Evolutionary conservation across 2,797 vertebrate species (phyloP), one percentile per base, ranked within the genome.

Genomic region (Thunnus albacares): DNA sequence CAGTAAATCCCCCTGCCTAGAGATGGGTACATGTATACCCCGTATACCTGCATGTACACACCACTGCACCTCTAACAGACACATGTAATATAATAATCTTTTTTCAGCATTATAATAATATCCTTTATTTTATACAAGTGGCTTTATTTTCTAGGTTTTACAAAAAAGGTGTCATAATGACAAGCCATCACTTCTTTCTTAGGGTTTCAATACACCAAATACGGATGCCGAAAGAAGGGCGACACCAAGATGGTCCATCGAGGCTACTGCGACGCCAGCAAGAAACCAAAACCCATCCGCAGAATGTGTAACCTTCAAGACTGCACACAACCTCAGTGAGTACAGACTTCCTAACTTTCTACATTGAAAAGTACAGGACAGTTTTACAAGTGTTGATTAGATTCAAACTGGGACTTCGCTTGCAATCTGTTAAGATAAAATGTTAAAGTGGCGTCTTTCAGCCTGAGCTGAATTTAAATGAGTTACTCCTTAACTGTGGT

Each of bases 171-270:
- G 55, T 11, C 0, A 3, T 43, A 0, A 12, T 15, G 17, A 63
- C 20, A 33, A 20, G 0, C 2, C 6, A 5, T n/a, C 1, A 1
- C 6, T 24, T 22, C 45, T 55, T 51, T 18, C 0, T 10, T 60
- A 99, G 98, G 98, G 71, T 98, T 96, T 79, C 98, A 99, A 77
- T 97, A 97, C 86, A 99, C 98, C 52, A 99, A 99, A 75, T 99
- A 99, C 0, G 98, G 98, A 1, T 99, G 98, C 83, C 95, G 98
- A 17, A 96, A 98, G 91, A 99, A 97, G 86, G 97, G 97, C 0
- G 97, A 98, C 84, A 97, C 92, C 81, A 99, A 97, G 92, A 98
- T 99, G 98, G 96, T 98, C 55, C 97, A 99, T 58, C 96, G 96
- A 24, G 97, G 96, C 71, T 97, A 97, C 94, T 99, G 98, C 45